A percentile compares a stretch with the other conserved stretches of the same genome.
Conservation (phyloP, 2,113 vertebrate genomes). For the Camelus bactrianus region DNA sequence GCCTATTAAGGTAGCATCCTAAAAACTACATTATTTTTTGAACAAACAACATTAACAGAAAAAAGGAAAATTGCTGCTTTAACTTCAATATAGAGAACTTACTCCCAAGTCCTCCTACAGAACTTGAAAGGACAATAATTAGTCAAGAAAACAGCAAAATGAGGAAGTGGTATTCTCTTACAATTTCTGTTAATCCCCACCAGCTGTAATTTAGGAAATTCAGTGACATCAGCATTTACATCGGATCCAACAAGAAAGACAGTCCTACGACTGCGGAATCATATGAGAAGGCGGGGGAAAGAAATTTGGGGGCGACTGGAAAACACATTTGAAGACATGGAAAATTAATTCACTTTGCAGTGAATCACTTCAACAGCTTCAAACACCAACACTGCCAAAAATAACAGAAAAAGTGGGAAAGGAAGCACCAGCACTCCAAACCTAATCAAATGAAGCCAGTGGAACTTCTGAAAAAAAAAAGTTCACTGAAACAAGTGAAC, state of each 20-base stretch:
- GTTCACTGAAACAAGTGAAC: slow-evolving; percentile 1
- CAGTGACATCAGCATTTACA: slow-evolving; percentile 78
- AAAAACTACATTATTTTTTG: slow-evolving; percentile 9
- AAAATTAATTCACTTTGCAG: slow-evolving; percentile 64
- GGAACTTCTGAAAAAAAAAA: slow-evolving; percentile 38
- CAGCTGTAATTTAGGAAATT: slow-evolving; percentile 81
- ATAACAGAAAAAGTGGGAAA: slow-evolving; percentile 63
- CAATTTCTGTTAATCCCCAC: slow-evolving; percentile 80
- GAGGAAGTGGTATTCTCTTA: slow-evolving; percentile 76
- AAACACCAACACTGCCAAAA: slow-evolving; percentile 67
- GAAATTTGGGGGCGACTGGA: slow-evolving; percentile 32
- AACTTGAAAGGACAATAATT: slow-evolving; percentile 64
- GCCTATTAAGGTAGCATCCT: background rate
- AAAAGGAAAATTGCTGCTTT: slow-evolving; percentile 55
- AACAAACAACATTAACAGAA: slow-evolving; percentile 33
- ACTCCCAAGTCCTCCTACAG: slow-evolving; percentile 39
- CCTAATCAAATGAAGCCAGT: slow-evolving; percentile 14
- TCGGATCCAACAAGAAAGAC: slow-evolving; percentile 54
- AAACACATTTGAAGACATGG: slow-evolving; percentile 35
- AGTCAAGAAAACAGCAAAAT: slow-evolving; percentile 73
- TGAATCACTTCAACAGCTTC: slow-evolving; percentile 61
- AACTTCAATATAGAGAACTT: slow-evolving; percentile 65
- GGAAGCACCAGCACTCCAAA: slow-evolving; percentile 50
- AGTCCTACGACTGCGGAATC: slow-evolving; percentile 64
- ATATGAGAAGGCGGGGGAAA: background rate